A percentile compares a stretch with the other conserved stretches of the same genome.
These are phyloP conservation scores for Cataglyphis albicans DNA, from an alignment of 2,888 invertebrate genomes.

Conservation along the genomic window DNA sequence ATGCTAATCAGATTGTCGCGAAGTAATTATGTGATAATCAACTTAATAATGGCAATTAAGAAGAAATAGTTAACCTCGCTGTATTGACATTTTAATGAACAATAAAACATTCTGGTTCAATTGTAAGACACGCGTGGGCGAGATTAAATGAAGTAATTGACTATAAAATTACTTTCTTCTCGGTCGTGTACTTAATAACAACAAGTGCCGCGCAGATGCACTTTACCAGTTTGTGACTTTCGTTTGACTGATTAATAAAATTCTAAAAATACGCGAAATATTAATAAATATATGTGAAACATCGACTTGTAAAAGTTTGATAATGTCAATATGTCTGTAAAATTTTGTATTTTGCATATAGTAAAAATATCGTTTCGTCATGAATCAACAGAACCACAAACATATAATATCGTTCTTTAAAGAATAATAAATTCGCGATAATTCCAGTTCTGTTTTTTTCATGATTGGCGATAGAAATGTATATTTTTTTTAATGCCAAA, in stretches of 20 bases:
- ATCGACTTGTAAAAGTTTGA: not conserved
- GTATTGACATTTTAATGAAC: slow-evolving; percentile 81
- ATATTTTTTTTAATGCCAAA: not conserved
- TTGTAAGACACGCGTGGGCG: slow-evolving; percentile 69
- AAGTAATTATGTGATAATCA: slow-evolving; percentile 57
- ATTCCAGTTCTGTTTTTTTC: not conserved
- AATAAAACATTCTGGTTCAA: slow-evolving; percentile 74
- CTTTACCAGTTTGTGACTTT: not conserved
- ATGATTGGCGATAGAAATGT: not conserved
- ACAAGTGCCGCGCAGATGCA: not conserved
- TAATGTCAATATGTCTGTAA: not conserved
- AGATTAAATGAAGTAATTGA: slow-evolving; percentile 78
- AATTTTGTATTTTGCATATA: not conserved
- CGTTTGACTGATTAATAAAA: not conserved
- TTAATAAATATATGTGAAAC: not conserved
- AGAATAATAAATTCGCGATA: not conserved
- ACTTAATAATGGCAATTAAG: slow-evolving; percentile 71
- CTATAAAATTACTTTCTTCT: slow-evolving; percentile 76
- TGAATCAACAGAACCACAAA: not conserved
- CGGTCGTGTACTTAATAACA: not conserved
- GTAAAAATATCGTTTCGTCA: not conserved
- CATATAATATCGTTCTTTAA: not conserved
- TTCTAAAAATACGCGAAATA: not conserved
- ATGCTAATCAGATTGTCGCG: slow-evolving; percentile 35
- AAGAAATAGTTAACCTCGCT: slow-evolving; percentile 81